Conservation (phyloP, 2,888 invertebrate species). For the Chironomus riparius region DNA sequence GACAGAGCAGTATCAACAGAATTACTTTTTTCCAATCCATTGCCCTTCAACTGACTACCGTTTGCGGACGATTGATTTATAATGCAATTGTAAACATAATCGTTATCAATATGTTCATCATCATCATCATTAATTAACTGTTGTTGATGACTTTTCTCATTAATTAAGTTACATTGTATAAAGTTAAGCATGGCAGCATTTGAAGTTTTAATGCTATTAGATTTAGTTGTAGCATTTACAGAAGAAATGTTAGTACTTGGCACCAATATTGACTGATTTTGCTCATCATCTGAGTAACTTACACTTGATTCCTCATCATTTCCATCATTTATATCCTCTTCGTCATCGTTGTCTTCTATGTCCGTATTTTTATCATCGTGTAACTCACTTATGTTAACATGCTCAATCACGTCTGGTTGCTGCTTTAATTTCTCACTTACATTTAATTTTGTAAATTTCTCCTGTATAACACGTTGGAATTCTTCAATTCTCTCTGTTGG, state of each 20-base stretch:
- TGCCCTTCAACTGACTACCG: background rate
- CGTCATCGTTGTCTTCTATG: background rate
- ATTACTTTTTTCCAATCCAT: conserved; percentile 15
- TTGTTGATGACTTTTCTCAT: background rate
- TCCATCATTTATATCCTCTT: background rate
- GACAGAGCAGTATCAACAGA: conserved; percentile 19
- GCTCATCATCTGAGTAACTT: conserved; percentile 24
- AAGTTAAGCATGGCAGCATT: conserved; percentile 8
- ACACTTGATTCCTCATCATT: conserved; percentile 27
- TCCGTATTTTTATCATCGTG: no score
- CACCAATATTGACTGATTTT: conserved; percentile 29
- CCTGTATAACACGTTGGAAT: conserved; percentile 26
- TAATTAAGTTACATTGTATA: conserved; percentile 18
- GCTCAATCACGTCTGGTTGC: background rate
- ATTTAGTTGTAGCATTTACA: background rate
- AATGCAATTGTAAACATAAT: conserved; percentile 21
- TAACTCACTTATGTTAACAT: background rate
- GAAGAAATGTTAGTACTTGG: conserved; percentile 35
- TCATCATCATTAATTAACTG: conserved; percentile 8
- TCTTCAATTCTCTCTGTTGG: conserved; percentile 40
- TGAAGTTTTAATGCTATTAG: background rate
- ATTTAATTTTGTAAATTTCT: background rate
- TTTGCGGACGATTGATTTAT: background rate
- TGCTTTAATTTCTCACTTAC: background rate
- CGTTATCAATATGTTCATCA: background rate